Evolutionary conservation across 1,140 invertebrate genomes (phyloP), one percentile per base, ranked within the genome.

Genomic region (Trichoplusia ni): DNA sequence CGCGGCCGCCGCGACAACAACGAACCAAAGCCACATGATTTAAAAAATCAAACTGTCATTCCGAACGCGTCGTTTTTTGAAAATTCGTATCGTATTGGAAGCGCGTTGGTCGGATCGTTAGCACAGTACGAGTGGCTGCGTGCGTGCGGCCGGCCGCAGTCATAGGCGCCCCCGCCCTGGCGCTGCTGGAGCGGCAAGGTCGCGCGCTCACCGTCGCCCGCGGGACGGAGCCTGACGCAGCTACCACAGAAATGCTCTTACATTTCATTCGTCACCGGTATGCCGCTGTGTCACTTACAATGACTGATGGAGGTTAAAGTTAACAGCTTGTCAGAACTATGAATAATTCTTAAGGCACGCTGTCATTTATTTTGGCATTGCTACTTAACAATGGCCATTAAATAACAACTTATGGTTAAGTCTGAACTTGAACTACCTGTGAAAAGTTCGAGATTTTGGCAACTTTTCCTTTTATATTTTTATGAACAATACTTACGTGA

Each of bases 101-200:
- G 77, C 83, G 85, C 81, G 85, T 75, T 84, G 64, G 76, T 84
- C 77, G 82, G 75, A 64, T 76, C 73, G 73, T 74, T 51, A 75
- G 75, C 77, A 75, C 68, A 77, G 77, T 79, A 80, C 79, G 80
- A 89, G 83, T 89, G 86, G 67, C 79, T 51, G 69, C 38, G 62
- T 49, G 44, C 62, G 65, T 56, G 65, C 61, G 69, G 61, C 71
- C 73, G 73, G 74, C 62, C 68, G 76, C 79, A 71, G 62, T 79
- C 73, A 77, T 85, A 86, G 76, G 79, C 81, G 77, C 84, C 84
- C 84, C 82, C 86, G 84, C 86, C 82, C 82, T 81, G 56, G 33
- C 70, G 66, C 65, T 68, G 73, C 69, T 71, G 68, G 72, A 46
- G 7, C 27, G 29, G 63, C 82, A 82, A 87, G 84, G 84, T 75